A percentile compares a stretch with the other conserved stretches of the same genome.
Evolutionary conservation across 2,797 vertebrate genomes (phyloP).

Genomic region (Mergus octosetaceus): DNA sequence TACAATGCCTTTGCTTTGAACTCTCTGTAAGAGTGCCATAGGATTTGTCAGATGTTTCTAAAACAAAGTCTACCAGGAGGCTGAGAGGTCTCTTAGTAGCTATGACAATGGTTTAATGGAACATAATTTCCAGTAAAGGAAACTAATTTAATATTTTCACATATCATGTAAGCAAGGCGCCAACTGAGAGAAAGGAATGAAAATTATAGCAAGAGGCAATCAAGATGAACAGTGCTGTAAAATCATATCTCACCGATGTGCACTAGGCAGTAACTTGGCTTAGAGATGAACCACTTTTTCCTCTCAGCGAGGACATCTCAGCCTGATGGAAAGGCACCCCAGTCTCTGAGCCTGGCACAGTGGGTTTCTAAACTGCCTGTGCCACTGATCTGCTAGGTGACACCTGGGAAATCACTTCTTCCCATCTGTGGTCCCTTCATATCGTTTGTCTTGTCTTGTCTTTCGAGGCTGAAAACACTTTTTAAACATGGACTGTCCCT

Average conservation of each 20-base stretch:
- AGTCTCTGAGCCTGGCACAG: neutral
- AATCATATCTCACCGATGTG: neutral
- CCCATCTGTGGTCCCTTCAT: rapidly evolving
- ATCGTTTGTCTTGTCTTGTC: neutral
- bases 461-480: neutral
- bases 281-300: neutral
- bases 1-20: constrained; percentile 53
- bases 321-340: neutral
- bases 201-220: constrained; percentile 64
- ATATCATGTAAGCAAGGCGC: constrained; percentile 74
- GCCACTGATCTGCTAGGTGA: neutral
- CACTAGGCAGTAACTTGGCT: neutral
- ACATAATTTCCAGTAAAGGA: constrained; percentile 78
- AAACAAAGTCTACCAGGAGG: constrained; percentile 73
- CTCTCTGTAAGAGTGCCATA: constrained; percentile 27
- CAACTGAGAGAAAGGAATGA: constrained; percentile 58
- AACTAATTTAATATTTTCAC: constrained; percentile 79
- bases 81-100: constrained; percentile 70
- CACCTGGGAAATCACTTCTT: neutral
- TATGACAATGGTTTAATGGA: constrained; percentile 74
- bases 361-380: neutral
- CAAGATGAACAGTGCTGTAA: constrained; percentile 33
- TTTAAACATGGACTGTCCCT: neutral
- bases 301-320: neutral
- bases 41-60: constrained; percentile 75